These are phyloP conservation scores for Telmatochromis brachygnathus DNA, from an alignment of 2,113 vertebrate species.

Conservation along the genomic window DNA sequence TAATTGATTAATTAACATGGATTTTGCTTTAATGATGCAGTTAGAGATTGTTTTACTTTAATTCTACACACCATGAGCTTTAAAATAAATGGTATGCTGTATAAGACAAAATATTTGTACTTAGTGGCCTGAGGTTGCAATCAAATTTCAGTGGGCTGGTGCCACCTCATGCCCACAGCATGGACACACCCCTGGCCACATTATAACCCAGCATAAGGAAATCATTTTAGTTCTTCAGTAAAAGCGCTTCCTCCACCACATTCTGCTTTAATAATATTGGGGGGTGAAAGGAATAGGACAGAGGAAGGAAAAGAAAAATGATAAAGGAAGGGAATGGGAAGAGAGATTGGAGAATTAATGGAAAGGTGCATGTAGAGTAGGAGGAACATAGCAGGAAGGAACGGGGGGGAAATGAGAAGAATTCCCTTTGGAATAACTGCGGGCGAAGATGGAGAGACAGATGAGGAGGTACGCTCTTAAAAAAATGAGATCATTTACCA, in stretches of 20 bases:
- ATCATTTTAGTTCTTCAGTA: background rate
- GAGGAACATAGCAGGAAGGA: background rate
- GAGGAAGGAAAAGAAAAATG: background rate
- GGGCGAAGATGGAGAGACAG: background rate
- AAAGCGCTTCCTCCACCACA: accelerated
- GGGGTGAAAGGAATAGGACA: background rate
- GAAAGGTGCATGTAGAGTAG: background rate
- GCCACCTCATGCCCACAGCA: background rate
- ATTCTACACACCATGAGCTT: background rate
- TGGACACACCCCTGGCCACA: background rate
- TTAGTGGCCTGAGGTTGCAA: background rate
- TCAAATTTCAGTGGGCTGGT: background rate
- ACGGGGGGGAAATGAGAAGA: background rate
- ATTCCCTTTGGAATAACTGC: background rate
- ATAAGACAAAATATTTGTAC: accelerated
- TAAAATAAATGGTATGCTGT: background rate
- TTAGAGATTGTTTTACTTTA: background rate
- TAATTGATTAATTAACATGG: background rate
- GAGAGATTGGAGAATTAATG: background rate
- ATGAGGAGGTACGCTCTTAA: background rate
- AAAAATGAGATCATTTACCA: background rate
- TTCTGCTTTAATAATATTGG: background rate
- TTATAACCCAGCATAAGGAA: background rate
- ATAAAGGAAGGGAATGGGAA: background rate
- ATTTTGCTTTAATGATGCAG: background rate